These are phyloP conservation scores for Pristionchus entomophagus DNA, from an alignment of 2,888 invertebrate genomes.

Conservation along the genomic window DNA sequence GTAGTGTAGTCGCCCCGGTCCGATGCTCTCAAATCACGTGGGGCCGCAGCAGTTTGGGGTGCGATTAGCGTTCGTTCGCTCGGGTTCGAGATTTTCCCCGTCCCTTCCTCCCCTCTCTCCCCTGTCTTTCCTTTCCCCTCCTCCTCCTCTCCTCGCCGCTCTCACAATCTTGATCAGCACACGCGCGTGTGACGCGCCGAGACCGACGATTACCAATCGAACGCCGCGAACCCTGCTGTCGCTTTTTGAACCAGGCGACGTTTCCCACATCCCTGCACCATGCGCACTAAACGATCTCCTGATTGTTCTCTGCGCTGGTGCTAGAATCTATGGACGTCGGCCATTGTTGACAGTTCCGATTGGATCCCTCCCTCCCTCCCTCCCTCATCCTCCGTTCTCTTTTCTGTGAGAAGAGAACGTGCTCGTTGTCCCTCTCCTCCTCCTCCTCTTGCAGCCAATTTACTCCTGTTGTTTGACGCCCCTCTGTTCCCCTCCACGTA, in stretches of 20 bases:
- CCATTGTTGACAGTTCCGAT: constrained; percentile 32
- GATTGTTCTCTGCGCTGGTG: constrained; percentile 14
- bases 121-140: background rate
- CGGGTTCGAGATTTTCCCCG: background rate
- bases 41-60: background rate
- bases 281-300: background rate
- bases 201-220: constrained; percentile 27
- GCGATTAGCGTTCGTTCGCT: constrained; percentile 1
- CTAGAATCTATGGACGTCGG: background rate
- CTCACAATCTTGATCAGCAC: constrained; percentile 11
- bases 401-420: background rate
- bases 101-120: background rate
- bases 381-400: constrained; percentile 14
- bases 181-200: constrained; percentile 18
- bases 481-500: background rate
- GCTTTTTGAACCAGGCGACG: background rate
- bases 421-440: background rate
- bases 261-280: constrained; percentile 18
- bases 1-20: background rate
- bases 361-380: background rate
- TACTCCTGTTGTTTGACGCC: too few relatives aligned
- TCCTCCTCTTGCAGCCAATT: background rate
- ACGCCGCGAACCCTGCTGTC: background rate
- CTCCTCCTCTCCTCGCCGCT: background rate
- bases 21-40: constrained; percentile 6